Evolutionary conservation across 2,888 invertebrate species (phyloP), one percentile per base, ranked within the genome.

Genomic region (Hydraecia micacea): DNA sequence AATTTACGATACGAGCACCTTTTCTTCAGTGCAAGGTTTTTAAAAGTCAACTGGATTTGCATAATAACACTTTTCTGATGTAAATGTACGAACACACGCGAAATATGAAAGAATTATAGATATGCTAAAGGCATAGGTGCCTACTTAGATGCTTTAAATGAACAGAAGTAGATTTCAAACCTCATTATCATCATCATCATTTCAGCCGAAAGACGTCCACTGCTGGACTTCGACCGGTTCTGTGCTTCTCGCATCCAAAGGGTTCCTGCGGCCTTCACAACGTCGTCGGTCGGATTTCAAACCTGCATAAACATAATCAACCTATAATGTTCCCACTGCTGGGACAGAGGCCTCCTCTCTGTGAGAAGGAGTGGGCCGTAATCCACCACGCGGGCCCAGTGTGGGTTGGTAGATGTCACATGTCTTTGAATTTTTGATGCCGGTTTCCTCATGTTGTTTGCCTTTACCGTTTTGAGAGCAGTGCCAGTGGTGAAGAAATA

Each of bases 31-130:
- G 60, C n/a, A 28, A 55, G 42, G 32, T 75, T 75, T 80, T 84
- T 85, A 49, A 62, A 80, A 85, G 69, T 70, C 73, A 60, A 85
- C 52, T 63, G 42, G 52, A 75, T 69, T 81, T 73, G 36, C 60
- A 28, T 73, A 63, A 65, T 69, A 82, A 65, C 72, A 74, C 52
- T 80, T 85, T 83, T 77, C 36, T 84, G 32, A 77, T 79, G 84
- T 62, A 66, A 78, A 78, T 80, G 46, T 81, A 46, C 21, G 36
- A 62, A 67, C 36, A 67, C 52, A 60, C 28, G 79, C 49, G 75
- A 81, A 70, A 49, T 39, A 67, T 74, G 36, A 81, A 42, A 58
- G 49, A 74, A 52, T 46, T 55, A n/a, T 52, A 42, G 9, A 25
- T 73, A 46, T n/a, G 9, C 2, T 25, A 8, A 21, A 42, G 18